Evolutionary conservation across 2,888 invertebrate species (phyloP).

Genomic region (Glomeris marginata): DNA sequence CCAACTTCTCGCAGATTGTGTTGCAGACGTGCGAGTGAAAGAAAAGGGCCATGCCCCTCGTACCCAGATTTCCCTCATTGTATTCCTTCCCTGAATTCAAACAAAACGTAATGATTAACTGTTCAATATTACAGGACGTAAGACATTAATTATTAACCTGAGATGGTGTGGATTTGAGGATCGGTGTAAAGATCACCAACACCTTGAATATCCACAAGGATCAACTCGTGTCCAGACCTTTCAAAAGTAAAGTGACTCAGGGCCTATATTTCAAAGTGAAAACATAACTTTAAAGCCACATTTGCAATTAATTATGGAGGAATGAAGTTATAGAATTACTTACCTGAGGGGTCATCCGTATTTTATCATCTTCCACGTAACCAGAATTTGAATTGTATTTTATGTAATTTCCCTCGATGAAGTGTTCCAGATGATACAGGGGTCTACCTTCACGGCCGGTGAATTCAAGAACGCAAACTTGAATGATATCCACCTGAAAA

Average conservation of each 20-base stretch:
- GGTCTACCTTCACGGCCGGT: slow-evolving; percentile 30
- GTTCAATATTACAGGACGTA: neutral
- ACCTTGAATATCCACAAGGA: slow-evolving; percentile 42
- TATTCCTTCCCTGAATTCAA: slow-evolving; percentile 29
- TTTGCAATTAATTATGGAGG: too few relatives aligned
- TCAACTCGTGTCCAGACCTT: slow-evolving; percentile 40
- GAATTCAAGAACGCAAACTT: slow-evolving; percentile 40
- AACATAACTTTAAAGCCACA: too few relatives aligned
- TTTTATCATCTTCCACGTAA: slow-evolving; percentile 35
- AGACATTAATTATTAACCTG: slow-evolving; percentile 25
- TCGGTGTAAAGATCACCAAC: slow-evolving; percentile 43
- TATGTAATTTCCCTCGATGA: slow-evolving; percentile 40
- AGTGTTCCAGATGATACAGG: slow-evolving; percentile 40
- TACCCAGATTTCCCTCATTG: slow-evolving; percentile 41
- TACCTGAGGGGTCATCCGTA: slow-evolving; percentile 38
- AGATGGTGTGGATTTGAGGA: slow-evolving; percentile 40
- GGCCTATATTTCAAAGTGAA: too few relatives aligned
- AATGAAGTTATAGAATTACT: too few relatives aligned
- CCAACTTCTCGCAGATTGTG: slow-evolving; percentile 36
- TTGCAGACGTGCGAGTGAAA: slow-evolving; percentile 42
- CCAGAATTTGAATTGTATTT: slow-evolving; percentile 44
- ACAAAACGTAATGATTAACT: neutral
- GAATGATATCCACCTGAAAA: slow-evolving; percentile 38
- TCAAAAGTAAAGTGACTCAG: slow-evolving; percentile 45
- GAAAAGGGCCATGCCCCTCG: slow-evolving; percentile 41